A percentile compares a stretch with the other conserved stretches of the same genome.
These are phyloP conservation scores for Paedocypris micromegethes DNA, from an alignment of 2,797 vertebrate species.

Conservation along the genomic window DNA sequence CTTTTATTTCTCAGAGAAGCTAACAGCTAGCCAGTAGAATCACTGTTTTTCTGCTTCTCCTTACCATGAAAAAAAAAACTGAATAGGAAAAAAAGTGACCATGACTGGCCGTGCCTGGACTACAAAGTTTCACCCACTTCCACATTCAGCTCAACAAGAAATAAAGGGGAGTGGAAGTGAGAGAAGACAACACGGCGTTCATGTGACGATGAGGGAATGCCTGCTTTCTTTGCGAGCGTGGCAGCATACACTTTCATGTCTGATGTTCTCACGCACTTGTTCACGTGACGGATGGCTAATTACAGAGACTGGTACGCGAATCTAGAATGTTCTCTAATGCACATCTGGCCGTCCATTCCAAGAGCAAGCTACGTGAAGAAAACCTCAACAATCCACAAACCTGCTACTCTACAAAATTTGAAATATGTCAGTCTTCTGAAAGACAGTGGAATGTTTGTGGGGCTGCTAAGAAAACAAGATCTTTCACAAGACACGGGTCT, in stretches of 20 bases:
- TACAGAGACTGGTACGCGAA: too few species aligned
- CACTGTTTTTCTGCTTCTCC: constrained; percentile 34
- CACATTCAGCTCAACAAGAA: constrained; percentile 58
- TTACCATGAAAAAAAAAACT: constrained; percentile 56
- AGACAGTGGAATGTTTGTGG: not conserved
- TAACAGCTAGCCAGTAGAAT: not conserved
- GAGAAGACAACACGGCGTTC: not conserved
- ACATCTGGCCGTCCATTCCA: too few species aligned
- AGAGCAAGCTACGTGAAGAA: too few species aligned
- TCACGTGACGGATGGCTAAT: constrained; percentile 57
- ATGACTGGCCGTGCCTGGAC: constrained; percentile 60
- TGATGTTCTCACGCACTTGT: constrained; percentile 58
- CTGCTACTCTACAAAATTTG: too few species aligned
- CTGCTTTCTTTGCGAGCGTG: constrained; percentile 14
- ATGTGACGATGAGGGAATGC: not conserved
- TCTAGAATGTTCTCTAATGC: too few species aligned
- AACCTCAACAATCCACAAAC: too few species aligned
- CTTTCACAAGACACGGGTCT: too few species aligned
- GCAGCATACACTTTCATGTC: constrained; percentile 15
- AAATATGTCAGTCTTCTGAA: too few species aligned
- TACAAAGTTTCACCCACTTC: constrained; percentile 57
- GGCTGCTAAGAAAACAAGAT: not conserved
- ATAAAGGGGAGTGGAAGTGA: constrained; percentile 47
- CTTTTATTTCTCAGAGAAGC: too few species aligned
- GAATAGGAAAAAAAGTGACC: constrained; percentile 47